Evolutionary conservation across 2,888 invertebrate genomes (phyloP).

Genomic region (Glaucopsyche alexis): DNA sequence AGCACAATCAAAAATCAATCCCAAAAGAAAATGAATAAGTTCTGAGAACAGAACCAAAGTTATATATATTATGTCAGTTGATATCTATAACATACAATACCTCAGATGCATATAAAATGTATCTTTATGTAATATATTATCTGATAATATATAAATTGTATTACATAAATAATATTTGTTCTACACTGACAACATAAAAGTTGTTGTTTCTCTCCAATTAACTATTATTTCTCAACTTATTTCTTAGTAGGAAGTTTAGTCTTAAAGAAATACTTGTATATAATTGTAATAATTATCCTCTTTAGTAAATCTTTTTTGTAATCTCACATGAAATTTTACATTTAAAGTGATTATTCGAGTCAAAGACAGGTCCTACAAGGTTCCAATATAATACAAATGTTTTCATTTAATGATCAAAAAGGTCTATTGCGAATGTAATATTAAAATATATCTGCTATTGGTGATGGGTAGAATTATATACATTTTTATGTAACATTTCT

Average conservation of each 20-base stretch:
- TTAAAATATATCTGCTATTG: constrained; percentile 5
- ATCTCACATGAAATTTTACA: not conserved
- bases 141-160: not conserved
- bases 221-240: constrained; percentile 5
- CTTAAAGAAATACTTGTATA: not conserved
- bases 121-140: not conserved
- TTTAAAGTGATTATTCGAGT: not conserved
- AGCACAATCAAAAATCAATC: not conserved
- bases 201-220: not conserved
- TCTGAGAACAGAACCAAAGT: not conserved
- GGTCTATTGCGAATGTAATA: not conserved
- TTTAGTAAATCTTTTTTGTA: not conserved
- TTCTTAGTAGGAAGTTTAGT: constrained; percentile 11
- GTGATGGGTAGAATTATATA: not conserved
- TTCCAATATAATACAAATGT: not conserved
- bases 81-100: not conserved
- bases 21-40: not conserved
- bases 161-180: constrained; percentile 13
- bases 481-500: not conserved
- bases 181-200: constrained; percentile 27
- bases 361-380: not conserved
- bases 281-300: not conserved
- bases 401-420: not conserved
- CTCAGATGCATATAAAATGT: not conserved
- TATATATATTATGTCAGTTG: too few species aligned